Conservation (phyloP, 2,797 vertebrate species). For the Enteromius viviparus region DNA sequence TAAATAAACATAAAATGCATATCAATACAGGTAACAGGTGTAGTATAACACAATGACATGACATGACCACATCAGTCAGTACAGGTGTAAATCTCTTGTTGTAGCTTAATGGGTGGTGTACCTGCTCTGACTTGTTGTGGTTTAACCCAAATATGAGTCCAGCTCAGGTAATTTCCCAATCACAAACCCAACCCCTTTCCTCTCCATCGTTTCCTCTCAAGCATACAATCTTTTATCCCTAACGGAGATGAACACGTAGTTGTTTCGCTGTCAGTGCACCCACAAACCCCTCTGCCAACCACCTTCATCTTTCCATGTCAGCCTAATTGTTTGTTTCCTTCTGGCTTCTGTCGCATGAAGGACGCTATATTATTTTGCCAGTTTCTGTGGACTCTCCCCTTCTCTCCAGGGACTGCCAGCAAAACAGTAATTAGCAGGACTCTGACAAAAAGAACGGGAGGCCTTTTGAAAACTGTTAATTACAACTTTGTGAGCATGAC, state of each 20-base stretch:
- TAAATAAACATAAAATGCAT: not conserved
- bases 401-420: slow-evolving; percentile 53
- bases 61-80: not conserved
- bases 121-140: not conserved
- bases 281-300: slow-evolving; percentile 43
- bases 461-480: slow-evolving; percentile 58
- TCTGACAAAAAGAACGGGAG: slow-evolving; percentile 50
- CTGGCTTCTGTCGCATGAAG: slow-evolving; percentile 45
- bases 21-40: not conserved
- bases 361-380: slow-evolving; percentile 50
- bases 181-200: not conserved
- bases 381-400: slow-evolving; percentile 41
- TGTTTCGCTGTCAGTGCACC: slow-evolving; percentile 34
- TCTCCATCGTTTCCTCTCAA: not conserved
- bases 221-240: not conserved
- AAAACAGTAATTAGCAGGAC: slow-evolving; percentile 63
- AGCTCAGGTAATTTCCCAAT: not conserved
- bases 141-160: not conserved
- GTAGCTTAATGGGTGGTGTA: not conserved
- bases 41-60: not conserved
- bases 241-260: not conserved
- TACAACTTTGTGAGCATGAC: slow-evolving; percentile 52
- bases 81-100: slow-evolving; percentile 9
- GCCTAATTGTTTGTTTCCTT: slow-evolving; percentile 54
- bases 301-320: slow-evolving; percentile 53